Conservation (phyloP, 37 sponge, comb jelly and placozoan genomes). For the Theonella swinhoei region DNA sequence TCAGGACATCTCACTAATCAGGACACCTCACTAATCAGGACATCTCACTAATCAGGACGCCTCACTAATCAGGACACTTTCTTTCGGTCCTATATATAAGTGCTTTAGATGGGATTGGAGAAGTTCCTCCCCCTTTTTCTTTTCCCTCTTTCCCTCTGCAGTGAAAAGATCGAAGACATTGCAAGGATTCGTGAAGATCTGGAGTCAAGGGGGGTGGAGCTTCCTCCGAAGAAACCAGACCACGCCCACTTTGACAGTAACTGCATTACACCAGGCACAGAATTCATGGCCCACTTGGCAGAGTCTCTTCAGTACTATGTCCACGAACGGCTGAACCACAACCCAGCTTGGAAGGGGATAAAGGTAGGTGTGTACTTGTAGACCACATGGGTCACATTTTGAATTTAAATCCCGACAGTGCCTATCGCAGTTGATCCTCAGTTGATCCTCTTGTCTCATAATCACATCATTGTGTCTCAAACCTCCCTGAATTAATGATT, state of each 20-base stretch:
- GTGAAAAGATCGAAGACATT: conserved; percentile 82
- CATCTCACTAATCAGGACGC: too few relatives aligned
- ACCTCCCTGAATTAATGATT: too few relatives aligned
- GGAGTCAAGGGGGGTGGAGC: conserved; percentile 59
- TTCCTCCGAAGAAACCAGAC: conserved; percentile 87
- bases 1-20: too few relatives aligned
- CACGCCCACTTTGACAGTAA: conserved; percentile 94
- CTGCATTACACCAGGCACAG: conserved; percentile 99
- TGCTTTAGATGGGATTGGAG: background rate
- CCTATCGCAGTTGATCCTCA: too few relatives aligned
- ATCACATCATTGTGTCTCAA: too few relatives aligned
- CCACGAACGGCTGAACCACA: conserved; percentile 88
- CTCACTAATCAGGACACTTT: too few relatives aligned
- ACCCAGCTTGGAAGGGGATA: conserved; percentile 92
- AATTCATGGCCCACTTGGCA: conserved; percentile 94
- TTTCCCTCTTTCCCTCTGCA: conserved; percentile 8
- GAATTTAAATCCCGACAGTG: background rate
- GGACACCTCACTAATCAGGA: too few relatives aligned
- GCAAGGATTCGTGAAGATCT: conserved; percentile 63
- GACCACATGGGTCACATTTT: background rate
- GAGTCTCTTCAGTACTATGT: conserved; percentile 91
- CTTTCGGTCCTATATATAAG: too few relatives aligned
- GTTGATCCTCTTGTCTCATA: too few relatives aligned
- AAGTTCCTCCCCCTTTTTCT: background rate
- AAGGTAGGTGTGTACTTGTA: conserved; percentile 25